Conservation (phyloP, 2,888 invertebrate species). For the Vesta saturnalis region DNA sequence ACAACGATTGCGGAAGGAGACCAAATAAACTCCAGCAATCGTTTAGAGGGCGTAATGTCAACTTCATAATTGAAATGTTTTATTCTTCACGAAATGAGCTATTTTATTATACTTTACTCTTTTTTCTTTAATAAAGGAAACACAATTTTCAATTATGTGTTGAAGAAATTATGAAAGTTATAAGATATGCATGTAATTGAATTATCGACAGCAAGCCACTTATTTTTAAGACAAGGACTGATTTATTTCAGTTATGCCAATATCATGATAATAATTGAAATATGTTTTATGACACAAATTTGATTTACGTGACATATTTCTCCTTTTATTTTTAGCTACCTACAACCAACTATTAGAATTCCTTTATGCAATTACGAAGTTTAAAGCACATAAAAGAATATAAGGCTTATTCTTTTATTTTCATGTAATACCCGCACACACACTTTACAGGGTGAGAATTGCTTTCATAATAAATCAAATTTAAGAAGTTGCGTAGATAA, state of each 20-base stretch:
- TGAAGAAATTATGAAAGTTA: background rate
- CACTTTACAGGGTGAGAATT: background rate
- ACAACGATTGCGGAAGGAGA: constrained; percentile 42
- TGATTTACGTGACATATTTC: constrained; percentile 29
- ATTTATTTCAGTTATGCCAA: constrained; percentile 34
- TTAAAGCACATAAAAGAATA: background rate
- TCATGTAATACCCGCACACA: background rate
- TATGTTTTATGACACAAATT: constrained; percentile 28
- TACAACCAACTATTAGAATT: background rate
- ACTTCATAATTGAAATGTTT: constrained; percentile 34
- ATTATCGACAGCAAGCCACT: constrained; percentile 27
- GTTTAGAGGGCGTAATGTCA: constrained; percentile 33
- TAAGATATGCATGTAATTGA: constrained; percentile 10
- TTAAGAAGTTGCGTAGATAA: too few relatives aligned
- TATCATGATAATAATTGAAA: constrained; percentile 33
- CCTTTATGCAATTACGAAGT: constrained; percentile 8
- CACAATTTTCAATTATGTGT: background rate
- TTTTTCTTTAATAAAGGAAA: too few relatives aligned
- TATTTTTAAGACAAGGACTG: constrained; percentile 21
- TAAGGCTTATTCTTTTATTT: background rate
- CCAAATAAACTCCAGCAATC: constrained; percentile 34
- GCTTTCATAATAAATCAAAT: background rate
- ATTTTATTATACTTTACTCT: too few relatives aligned
- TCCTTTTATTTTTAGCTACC: constrained; percentile 9
- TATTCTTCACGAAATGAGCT: constrained; percentile 16